A percentile compares a stretch with the other conserved stretches of the same genome.
These are phyloP conservation scores for Drosophila kuntzei DNA, from an alignment of 2,888 invertebrate species.

Conservation along the genomic window DNA sequence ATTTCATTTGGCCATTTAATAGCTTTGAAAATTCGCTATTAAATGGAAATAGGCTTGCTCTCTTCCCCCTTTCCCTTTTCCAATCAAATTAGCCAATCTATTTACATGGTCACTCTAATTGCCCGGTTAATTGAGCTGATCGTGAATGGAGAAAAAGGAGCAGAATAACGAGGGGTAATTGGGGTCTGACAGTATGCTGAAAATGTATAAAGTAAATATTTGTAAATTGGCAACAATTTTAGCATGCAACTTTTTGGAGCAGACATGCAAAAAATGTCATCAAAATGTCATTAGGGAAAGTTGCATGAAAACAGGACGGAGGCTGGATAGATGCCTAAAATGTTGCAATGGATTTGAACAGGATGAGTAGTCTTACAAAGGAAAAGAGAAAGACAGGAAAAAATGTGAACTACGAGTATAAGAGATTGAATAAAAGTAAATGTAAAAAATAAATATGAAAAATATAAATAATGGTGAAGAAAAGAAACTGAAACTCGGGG, in stretches of 20 bases:
- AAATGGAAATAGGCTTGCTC: slow-evolving; percentile 20
- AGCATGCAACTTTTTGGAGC: slow-evolving; percentile 20
- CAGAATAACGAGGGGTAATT: neutral
- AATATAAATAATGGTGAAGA: neutral
- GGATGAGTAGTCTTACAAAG: neutral
- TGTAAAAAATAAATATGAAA: neutral
- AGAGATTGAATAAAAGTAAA: neutral
- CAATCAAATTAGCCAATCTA: slow-evolving; percentile 68
- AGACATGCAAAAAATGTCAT: slow-evolving; percentile 61
- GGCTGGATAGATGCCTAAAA: neutral
- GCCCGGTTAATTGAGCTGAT: slow-evolving; percentile 59
- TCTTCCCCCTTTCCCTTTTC: neutral
- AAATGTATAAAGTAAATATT: slow-evolving; percentile 29
- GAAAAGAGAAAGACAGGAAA: neutral
- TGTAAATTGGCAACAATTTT: slow-evolving; percentile 28
- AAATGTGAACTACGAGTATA: neutral
- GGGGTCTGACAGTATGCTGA: slow-evolving; percentile 27
- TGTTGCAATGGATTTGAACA: neutral
- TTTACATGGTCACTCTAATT: slow-evolving; percentile 65
- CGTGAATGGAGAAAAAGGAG: neutral
- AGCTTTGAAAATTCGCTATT: slow-evolving; percentile 62
- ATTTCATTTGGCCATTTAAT: slow-evolving; percentile 44
- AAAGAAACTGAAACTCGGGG: neutral
- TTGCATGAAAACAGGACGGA: neutral
- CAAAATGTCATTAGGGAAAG: slow-evolving; percentile 71